Evolutionary conservation across 2,797 vertebrate genomes (phyloP).

Genomic region (Gadopsis marmoratus): DNA sequence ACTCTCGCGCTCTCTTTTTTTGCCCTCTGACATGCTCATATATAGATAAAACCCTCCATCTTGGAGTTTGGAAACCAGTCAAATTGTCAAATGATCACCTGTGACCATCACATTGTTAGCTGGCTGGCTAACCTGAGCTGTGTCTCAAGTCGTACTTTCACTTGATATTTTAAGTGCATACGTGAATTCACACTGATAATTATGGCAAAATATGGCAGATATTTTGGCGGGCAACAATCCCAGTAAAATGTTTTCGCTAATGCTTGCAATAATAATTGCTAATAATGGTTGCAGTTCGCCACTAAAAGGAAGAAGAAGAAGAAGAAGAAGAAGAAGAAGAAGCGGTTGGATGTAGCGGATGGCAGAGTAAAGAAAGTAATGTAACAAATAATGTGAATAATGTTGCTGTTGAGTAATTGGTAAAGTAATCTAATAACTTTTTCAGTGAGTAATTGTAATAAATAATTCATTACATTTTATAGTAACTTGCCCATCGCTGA

Average conservation of each 20-base stretch:
- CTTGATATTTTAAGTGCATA: too few relatives aligned
- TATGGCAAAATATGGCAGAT: too few relatives aligned
- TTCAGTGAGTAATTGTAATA: neutral
- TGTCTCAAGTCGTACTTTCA: too few relatives aligned
- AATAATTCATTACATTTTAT: neutral
- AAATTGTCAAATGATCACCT: neutral
- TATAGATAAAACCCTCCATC: neutral
- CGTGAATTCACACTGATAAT: too few relatives aligned
- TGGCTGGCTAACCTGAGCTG: neutral
- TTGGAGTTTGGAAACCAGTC: neutral
- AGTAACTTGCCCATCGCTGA: neutral
- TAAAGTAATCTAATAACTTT: neutral
- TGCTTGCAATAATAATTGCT: too few relatives aligned
- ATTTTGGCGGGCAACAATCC: too few relatives aligned
- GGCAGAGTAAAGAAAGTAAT: neutral
- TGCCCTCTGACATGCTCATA: neutral
- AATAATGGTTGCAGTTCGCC: too few relatives aligned
- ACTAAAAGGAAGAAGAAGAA: too few relatives aligned
- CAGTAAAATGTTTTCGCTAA: too few relatives aligned
- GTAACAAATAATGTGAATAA: neutral
- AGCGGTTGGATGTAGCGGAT: neutral
- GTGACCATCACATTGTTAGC: neutral
- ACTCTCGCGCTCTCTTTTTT: neutral
- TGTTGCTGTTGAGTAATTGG: too few relatives aligned
- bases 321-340: too few relatives aligned